Base-by-base conservation (phyloP, 1,140 invertebrate species). In the Nomia melanderi region DNA sequence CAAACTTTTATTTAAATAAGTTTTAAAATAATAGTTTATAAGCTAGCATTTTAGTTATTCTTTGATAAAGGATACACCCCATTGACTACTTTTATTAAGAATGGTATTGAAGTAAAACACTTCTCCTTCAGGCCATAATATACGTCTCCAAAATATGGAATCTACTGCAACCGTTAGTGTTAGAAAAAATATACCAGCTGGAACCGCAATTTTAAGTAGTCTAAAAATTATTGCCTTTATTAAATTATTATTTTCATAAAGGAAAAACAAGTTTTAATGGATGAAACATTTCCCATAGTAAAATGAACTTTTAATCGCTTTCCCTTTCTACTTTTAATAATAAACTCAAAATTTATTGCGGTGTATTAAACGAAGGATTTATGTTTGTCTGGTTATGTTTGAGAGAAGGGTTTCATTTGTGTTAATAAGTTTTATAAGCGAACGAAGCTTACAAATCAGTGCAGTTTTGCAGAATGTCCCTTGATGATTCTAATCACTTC, bases 101-200 rank as follows among this genome's bases (percentile, higher is more conserved):
- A 99, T 93, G 7, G 97, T 96, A 91, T 99, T 99, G 91, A 97
- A 99, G 94, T 96, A 99, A 62, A 99, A 95, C 1, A 99, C 98
- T 94, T 99, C 97, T 31, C 97, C 98, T 94, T 99, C 99, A 0
- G 99, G 98, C 99, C 99, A 99, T 3, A 99, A 86, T 60, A 95
- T 91, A 71, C 97, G 93, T 73, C 94, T 93, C 99, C 99, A 99
- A 91, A 99, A 98, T 81, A 97, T 94, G 0, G 98, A 99, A 92
- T 99, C 99, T 56, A 99, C 92, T 11, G 93, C 75, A 36, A 99
- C 93, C 5, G 98, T 98, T 27, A 96, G 79, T 70, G 92, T 87
- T 85, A 98, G 92, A 87, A 95, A 93, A 62, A 93, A 88, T 60
- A 96, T 78, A 41, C 96, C 97, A 71, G 95, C 94, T 63, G 96